Conservation (phyloP, 2,113 vertebrate species). For the Dasyprocta punctata region DNA sequence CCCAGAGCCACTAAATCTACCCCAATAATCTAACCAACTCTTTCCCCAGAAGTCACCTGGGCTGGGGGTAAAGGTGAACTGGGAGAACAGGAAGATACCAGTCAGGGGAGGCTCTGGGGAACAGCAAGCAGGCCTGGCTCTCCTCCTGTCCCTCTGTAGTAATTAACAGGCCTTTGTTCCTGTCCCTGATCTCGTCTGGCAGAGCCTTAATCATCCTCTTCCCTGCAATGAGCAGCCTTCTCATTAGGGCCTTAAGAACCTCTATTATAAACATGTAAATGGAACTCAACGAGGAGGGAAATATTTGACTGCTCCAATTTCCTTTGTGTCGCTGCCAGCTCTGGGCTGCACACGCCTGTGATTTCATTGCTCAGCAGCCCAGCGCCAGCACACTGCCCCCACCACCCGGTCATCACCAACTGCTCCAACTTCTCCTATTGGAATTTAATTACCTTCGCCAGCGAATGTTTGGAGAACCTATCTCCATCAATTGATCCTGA, state of each 20-base stretch:
- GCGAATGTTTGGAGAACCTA: conserved; percentile 68
- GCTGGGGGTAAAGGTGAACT: not conserved
- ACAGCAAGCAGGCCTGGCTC: not conserved
- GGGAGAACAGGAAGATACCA: not conserved
- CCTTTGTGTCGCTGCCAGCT: conserved; percentile 85
- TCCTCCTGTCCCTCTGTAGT: conserved; percentile 78
- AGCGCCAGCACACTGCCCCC: conserved; percentile 51
- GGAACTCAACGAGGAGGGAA: conserved; percentile 86
- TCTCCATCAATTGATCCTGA: conserved; percentile 64
- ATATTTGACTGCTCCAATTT: conserved; percentile 88
- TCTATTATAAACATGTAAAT: conserved; percentile 88
- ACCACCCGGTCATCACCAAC: conserved; percentile 49
- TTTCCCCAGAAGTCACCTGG: not conserved
- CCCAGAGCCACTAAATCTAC: not conserved
- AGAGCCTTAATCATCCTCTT: conserved; percentile 85
- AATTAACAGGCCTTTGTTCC: conserved; percentile 84
- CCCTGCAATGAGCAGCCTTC: conserved; percentile 86
- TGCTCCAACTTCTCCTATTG: conserved; percentile 69
- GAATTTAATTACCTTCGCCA: conserved; percentile 75
- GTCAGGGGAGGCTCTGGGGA: conserved; percentile 18
- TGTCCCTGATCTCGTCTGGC: conserved; percentile 78
- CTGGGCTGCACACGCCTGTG: conserved; percentile 53
- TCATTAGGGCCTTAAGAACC: conserved; percentile 87
- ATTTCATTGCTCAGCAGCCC: conserved; percentile 75
- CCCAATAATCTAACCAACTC: not conserved